Percentiles rank a stretch among this genome's conserved stretches.
These are phyloP conservation scores for Ommatoiulus sabulosus DNA, from an alignment of 2,888 invertebrate genomes.

Conservation along the genomic window DNA sequence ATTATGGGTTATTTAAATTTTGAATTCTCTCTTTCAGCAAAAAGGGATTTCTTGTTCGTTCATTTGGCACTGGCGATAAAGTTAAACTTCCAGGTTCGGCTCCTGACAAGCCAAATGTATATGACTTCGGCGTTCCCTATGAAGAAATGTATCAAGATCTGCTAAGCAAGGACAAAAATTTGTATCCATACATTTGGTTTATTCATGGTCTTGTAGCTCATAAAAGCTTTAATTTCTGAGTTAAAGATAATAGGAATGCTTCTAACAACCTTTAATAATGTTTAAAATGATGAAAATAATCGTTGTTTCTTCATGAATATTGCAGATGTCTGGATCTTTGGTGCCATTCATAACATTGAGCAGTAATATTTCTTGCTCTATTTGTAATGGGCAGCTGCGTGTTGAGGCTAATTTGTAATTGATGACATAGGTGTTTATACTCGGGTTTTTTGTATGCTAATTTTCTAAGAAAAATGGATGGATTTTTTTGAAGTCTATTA, in stretches of 20 bases:
- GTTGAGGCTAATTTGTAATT: not conserved
- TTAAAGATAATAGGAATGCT: too few species aligned
- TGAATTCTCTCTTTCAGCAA: constrained; percentile 74
- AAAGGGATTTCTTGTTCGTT: constrained; percentile 95
- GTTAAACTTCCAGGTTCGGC: constrained; percentile 97
- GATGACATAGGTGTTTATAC: not conserved
- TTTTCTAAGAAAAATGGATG: not conserved
- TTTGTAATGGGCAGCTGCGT: not conserved
- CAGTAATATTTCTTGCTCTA: not conserved
- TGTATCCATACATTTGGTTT: constrained; percentile 74
- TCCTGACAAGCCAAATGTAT: constrained; percentile 91
- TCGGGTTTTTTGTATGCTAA: not conserved
- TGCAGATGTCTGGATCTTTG: not conserved
- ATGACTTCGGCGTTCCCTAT: constrained; percentile 95
- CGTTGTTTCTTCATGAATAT: not conserved
- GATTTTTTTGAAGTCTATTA: constrained; percentile 1
- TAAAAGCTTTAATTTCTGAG: not conserved
- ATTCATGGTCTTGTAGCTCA: not conserved
- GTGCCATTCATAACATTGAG: not conserved
- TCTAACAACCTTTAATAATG: too few species aligned
- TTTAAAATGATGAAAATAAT: not conserved
- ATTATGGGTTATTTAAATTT: constrained; percentile 8
- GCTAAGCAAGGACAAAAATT: constrained; percentile 86
- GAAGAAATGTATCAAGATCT: constrained; percentile 96
- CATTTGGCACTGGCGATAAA: constrained; percentile 93